Evolutionary conservation across 1,140 invertebrate genomes (phyloP).

Genomic region (Penaeus vannamei): DNA sequence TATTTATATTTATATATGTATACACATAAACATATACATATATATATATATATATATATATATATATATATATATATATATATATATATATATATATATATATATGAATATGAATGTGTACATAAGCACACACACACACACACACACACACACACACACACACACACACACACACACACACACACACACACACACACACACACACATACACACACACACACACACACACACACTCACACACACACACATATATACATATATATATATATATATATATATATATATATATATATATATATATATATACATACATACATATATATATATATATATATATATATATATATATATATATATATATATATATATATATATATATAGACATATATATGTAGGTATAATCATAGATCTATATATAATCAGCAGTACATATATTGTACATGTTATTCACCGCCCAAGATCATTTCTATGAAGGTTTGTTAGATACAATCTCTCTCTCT

Average conservation of each 20-base stretch:
- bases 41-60: not conserved
- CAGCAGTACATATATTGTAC: too few species aligned
- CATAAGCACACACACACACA: too few species aligned
- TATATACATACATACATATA: too few species aligned
- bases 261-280: not conserved
- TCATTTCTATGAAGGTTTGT: too few species aligned
- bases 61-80: not conserved
- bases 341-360: too few species aligned
- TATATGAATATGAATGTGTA: too few species aligned
- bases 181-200: constrained; percentile 6
- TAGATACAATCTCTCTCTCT: too few species aligned
- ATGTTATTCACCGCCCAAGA: too few species aligned
- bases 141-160: constrained; percentile 11
- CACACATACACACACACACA: constrained; percentile 11
- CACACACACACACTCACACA: constrained; percentile 6
- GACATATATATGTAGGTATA: too few species aligned
- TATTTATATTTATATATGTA: not conserved
- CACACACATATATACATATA: constrained; percentile 5
- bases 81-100: not conserved
- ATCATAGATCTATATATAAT: too few species aligned
- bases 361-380: too few species aligned
- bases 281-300: not conserved
- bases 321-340: too few species aligned
- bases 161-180: constrained; percentile 11
- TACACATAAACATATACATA: not conserved